A percentile compares a stretch with the other conserved stretches of the same genome.
phyloP scores from a whole-genome alignment of 2,113 vertebrate species.

The Gopherus evgoodei region DNA sequence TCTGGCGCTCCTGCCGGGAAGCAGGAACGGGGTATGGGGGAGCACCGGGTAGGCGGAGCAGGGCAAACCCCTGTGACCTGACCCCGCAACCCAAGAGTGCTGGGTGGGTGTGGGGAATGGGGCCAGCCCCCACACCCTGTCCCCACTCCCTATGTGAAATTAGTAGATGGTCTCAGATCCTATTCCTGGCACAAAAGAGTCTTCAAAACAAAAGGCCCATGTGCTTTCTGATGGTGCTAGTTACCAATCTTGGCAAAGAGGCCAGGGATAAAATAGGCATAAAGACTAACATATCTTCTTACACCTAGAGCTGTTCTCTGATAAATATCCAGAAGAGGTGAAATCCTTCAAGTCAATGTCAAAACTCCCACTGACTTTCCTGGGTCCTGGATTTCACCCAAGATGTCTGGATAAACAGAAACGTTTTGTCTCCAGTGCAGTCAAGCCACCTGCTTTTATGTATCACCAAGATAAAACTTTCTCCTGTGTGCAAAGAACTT shows the following conservation, averaged over 20 bases:
- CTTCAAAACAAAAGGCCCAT: neutral
- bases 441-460: slow-evolving; percentile 37
- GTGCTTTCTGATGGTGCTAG: neutral
- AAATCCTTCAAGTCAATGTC: neutral
- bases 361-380: neutral
- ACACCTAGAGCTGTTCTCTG: neutral
- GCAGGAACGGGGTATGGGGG: no score
- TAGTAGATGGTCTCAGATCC: neutral
- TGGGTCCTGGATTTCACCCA: neutral
- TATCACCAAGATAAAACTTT: neutral
- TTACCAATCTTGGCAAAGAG: neutral
- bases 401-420: slow-evolving; percentile 48
- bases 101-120: no score
- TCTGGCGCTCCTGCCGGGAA: no score
- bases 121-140: no score
- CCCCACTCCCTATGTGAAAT: neutral
- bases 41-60: no score
- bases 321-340: slow-evolving; percentile 21
- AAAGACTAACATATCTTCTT: neutral
- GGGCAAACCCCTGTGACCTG: no score
- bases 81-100: no score
- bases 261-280: neutral
- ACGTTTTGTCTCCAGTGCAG: slow-evolving; percentile 1
- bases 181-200: neutral
- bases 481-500: neutral